Percentiles rank a stretch among this genome's conserved stretches.
Evolutionary conservation across 2,888 invertebrate species (phyloP).

Genomic region (Graphium colonna): DNA sequence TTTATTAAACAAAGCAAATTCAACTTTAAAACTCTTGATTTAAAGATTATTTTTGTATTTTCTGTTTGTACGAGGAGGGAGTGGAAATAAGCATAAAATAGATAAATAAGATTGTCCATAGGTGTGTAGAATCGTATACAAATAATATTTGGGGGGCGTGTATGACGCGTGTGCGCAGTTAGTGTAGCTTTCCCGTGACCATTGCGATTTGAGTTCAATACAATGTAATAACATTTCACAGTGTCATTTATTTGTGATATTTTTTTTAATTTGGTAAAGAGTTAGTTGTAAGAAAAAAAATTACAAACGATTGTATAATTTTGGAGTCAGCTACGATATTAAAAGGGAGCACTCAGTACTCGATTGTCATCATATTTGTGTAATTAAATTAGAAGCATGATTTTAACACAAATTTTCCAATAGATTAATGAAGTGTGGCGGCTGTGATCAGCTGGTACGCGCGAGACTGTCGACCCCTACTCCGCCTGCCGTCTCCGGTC

Average conservation of each 20-base stretch:
- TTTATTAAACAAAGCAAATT: conserved; percentile 26
- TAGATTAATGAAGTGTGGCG: too few relatives aligned
- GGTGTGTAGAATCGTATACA: conserved; percentile 48
- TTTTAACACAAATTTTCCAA: too few relatives aligned
- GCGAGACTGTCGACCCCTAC: too few relatives aligned
- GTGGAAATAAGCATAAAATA: conserved; percentile 56
- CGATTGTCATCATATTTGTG: too few relatives aligned
- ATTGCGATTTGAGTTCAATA: conserved; percentile 35
- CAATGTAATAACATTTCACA: conserved; percentile 1
- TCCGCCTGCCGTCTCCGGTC: too few relatives aligned
- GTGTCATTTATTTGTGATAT: neutral
- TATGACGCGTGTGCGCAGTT: conserved; percentile 61
- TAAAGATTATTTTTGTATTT: conserved; percentile 23
- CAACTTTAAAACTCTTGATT: neutral
- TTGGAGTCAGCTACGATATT: too few relatives aligned
- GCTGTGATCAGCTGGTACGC: too few relatives aligned
- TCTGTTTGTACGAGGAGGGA: conserved; percentile 25
- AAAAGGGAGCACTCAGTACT: too few relatives aligned
- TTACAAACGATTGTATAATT: too few relatives aligned
- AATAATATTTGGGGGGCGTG: conserved; percentile 66
- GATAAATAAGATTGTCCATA: conserved; percentile 61
- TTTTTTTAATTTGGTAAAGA: too few relatives aligned
- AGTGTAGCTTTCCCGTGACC: conserved; percentile 65
- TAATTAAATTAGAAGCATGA: too few relatives aligned
- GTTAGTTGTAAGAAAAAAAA: too few relatives aligned